Conservation (phyloP, 1,140 invertebrate genomes). For the Conus ventricosus region DNA sequence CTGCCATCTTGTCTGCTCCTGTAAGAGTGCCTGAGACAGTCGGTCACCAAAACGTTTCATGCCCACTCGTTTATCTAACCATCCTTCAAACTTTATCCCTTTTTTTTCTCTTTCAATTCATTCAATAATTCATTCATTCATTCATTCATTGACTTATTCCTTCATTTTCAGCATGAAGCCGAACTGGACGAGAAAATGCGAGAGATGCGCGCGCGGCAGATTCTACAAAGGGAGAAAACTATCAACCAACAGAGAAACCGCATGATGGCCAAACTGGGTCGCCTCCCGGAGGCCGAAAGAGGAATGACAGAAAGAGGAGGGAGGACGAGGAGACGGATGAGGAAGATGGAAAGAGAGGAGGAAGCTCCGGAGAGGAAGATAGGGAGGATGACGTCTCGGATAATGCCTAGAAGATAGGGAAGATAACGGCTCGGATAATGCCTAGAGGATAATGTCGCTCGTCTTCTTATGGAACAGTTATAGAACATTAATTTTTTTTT, state of each 20-base stretch:
- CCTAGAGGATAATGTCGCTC: neutral
- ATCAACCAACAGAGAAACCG: constrained; percentile 17
- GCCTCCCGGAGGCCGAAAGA: neutral
- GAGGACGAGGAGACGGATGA: neutral
- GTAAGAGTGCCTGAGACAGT: too few species aligned
- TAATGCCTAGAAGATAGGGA: too few species aligned
- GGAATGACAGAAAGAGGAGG: neutral
- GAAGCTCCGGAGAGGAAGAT: neutral
- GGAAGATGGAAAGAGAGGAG: neutral
- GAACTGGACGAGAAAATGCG: constrained; percentile 15
- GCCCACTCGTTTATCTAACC: too few species aligned
- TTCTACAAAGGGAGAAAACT: constrained; percentile 39
- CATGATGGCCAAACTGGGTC: constrained; percentile 4
- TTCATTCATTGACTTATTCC: neutral
- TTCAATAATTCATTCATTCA: too few species aligned
- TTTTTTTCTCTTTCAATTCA: too few species aligned
- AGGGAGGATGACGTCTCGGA: neutral
- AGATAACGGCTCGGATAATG: neutral
- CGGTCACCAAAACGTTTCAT: too few species aligned
- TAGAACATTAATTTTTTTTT: neutral
- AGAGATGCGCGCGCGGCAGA: constrained; percentile 15
- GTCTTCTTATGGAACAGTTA: neutral
- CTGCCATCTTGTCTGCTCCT: too few species aligned
- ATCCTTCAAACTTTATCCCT: too few species aligned
- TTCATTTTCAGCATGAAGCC: constrained; percentile 2